Base-by-base conservation (phyloP, 92 coral and sea anemone genomes). In the Phymanthus crucifer region DNA sequence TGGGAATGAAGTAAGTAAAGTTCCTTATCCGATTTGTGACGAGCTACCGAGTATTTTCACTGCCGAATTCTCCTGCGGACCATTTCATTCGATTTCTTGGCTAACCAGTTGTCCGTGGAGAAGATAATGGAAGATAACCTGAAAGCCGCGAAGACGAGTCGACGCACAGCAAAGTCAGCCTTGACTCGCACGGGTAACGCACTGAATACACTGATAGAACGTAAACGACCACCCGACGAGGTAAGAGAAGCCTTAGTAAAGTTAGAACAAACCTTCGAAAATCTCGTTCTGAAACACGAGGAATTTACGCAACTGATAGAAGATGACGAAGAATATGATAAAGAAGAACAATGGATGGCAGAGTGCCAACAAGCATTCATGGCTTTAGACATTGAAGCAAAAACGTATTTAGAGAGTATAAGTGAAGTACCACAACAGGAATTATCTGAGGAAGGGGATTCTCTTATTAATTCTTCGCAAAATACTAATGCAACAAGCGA, bases 291-390 rank as follows among this genome's bases (percentile, higher is more conserved):
- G 66, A 82, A 82, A 45, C 80, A 82, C 23, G 86, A 82, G 13
- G 78, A 77, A 17, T 81, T 75, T 71, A 37, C 82, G 18, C 72
- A 72, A 46, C 71, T 80, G 23, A 81, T 80, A 54, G 92, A 88
- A 57, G 88, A 88, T 35, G 87, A 75, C 32, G 72, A 85, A 61
- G 85, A 89, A 64, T 85, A 74, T 77, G 79, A 76, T 12, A 78
- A 19, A 23, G 84, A 83, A 74, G 88, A 87, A 48, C 56, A 24
- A 52, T 84, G 85, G 91, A 32, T 78, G 57, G 57, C 57, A 48
- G 83, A 79, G 2, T 74, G 83, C 43, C 86, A 81, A 33, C 76
- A 61, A 56, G 66, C 54, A 13, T 75, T 85, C 45, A 61, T 84
- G 77, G 34, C 31, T 23, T 36, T 76, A 47, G 84, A 45, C 26